Conservation (phyloP, 2,888 invertebrate species). For the Aphidius colemani region DNA sequence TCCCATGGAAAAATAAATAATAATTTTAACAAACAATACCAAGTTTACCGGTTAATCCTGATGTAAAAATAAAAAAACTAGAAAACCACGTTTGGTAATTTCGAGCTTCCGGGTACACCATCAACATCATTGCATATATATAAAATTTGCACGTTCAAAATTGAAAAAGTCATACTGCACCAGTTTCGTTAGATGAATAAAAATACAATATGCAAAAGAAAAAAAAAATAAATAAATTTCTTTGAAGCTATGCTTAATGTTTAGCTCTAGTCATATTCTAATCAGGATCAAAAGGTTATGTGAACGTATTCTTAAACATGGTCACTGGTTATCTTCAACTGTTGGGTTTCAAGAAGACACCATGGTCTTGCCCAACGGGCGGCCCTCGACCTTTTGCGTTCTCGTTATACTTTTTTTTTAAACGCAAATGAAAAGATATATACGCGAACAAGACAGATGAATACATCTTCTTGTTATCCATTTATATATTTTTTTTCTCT, state of each 20-base stretch:
- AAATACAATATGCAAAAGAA: too few species aligned
- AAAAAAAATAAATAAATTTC: too few species aligned
- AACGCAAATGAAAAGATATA: constrained; percentile 5
- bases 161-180: constrained; percentile 11
- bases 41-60: constrained; percentile 21
- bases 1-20: constrained; percentile 53
- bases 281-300: constrained; percentile 60
- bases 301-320: constrained; percentile 50
- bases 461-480: constrained; percentile 45
- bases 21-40: constrained; percentile 10
- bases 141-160: constrained; percentile 33
- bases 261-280: constrained; percentile 51
- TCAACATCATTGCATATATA: background rate
- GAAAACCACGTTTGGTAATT: constrained; percentile 33
- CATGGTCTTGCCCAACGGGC: constrained; percentile 31
- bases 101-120: constrained; percentile 35
- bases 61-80: constrained; percentile 29
- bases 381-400: constrained; percentile 26
- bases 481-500: constrained; percentile 46
- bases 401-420: constrained; percentile 27
- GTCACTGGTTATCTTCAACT: constrained; percentile 44
- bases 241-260: constrained; percentile 6
- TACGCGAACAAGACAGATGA: constrained; percentile 14
- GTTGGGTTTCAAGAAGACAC: constrained; percentile 20
- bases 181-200: too few species aligned